Conservation (phyloP, 1,140 invertebrate species). For the Diachasmimorpha longicaudata region DNA sequence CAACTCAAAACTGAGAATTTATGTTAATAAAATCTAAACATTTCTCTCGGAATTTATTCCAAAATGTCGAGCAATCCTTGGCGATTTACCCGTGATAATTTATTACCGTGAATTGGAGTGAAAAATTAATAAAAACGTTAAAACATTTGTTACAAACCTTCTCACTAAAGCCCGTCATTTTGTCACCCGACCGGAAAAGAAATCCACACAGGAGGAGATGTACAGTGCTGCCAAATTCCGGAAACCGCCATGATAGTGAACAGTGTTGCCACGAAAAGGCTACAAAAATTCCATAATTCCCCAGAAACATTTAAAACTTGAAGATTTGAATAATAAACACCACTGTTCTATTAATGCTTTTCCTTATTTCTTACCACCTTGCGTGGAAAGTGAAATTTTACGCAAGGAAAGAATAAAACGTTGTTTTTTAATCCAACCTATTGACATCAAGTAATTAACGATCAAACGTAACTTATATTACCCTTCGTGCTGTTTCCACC, state of each 20-base stretch:
- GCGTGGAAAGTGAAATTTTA: too few relatives aligned
- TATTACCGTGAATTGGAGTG: not conserved
- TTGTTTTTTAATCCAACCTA: too few relatives aligned
- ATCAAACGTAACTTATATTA: too few relatives aligned
- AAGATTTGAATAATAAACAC: too few relatives aligned
- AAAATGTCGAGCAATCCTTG: not conserved
- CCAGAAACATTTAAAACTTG: too few relatives aligned
- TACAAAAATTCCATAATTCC: too few relatives aligned
- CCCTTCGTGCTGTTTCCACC: too few relatives aligned
- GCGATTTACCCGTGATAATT: not conserved
- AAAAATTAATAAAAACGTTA: conserved; percentile 26
- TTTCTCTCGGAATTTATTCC: not conserved
- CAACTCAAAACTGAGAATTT: not conserved
- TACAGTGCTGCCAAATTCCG: not conserved
- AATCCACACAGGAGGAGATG: not conserved
- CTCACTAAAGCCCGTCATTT: conserved; percentile 56
- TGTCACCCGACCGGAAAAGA: conserved; percentile 48
- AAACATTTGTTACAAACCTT: conserved; percentile 48
- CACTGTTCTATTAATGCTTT: too few relatives aligned
- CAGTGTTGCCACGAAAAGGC: too few relatives aligned
- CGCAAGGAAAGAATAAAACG: too few relatives aligned
- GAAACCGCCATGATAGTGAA: not conserved
- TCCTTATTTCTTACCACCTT: too few relatives aligned
- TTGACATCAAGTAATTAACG: too few relatives aligned
- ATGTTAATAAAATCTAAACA: not conserved